phyloP scores from a whole-genome alignment of 2,888 invertebrate genomes.

The Aphrophora alni region DNA sequence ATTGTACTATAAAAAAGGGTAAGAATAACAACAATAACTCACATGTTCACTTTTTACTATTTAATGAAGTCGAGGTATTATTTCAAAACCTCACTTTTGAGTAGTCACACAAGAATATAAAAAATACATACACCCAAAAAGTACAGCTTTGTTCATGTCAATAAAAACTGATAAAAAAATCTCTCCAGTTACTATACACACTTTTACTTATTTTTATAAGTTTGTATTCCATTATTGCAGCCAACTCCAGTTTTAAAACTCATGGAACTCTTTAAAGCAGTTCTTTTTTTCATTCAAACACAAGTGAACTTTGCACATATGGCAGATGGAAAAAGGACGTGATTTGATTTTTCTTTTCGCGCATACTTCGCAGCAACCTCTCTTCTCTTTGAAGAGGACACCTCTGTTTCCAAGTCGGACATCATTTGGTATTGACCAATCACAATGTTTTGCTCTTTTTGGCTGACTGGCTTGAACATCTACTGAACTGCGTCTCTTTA shows the following conservation, averaged over 20 bases:
- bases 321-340: background rate
- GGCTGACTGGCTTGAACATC: slow-evolving; percentile 7
- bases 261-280: slow-evolving; percentile 6
- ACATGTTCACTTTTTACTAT: no score
- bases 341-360: slow-evolving; percentile 11
- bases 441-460: slow-evolving; percentile 18
- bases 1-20: no score
- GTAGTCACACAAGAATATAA: no score
- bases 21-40: no score
- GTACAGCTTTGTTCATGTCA: no score
- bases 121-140: no score
- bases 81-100: no score
- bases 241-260: slow-evolving; percentile 3
- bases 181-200: no score
- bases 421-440: slow-evolving; percentile 26
- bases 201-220: no score
- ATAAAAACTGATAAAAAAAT: no score
- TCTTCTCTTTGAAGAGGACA: background rate
- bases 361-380: slow-evolving; percentile 21
- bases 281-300: slow-evolving; percentile 20
- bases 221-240: background rate
- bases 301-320: slow-evolving; percentile 22
- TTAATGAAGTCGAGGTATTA: no score
- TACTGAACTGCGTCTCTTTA: background rate
- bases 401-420: slow-evolving; percentile 17